Conservation (phyloP, 2,113 vertebrate species). For the Erythrolamprus reginae region DNA sequence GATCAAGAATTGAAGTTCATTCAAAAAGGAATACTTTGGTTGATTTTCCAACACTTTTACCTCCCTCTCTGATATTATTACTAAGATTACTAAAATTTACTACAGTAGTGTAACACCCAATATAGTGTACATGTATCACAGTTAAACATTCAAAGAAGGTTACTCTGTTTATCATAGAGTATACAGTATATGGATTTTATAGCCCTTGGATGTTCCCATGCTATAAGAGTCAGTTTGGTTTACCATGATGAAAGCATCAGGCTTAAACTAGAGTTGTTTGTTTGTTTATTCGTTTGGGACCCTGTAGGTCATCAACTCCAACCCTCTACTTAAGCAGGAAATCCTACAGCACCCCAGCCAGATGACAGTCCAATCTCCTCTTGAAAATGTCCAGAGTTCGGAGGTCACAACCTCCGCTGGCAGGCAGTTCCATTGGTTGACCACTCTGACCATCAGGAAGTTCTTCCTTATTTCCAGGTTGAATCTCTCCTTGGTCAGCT, state of each 20-base stretch:
- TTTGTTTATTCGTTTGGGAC: no score
- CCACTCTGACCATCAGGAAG: no score
- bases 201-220: neutral
- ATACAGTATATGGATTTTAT: neutral
- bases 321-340: no score
- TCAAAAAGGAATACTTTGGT: neutral
- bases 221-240: neutral
- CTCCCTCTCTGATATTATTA: neutral
- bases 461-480: no score
- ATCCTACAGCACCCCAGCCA: no score
- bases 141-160: neutral
- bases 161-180: neutral
- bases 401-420: no score
- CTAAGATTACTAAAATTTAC: neutral
- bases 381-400: no score
- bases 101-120: neutral
- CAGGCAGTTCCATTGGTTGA: no score
- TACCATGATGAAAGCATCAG: neutral
- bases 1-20: neutral
- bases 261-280: neutral
- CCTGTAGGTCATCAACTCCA: no score
- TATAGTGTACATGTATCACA: neutral
- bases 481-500: no score
- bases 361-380: no score
- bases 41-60: neutral